Conservation (phyloP, 2,113 vertebrate species). For the Microcebus lehilahytsara region DNA sequence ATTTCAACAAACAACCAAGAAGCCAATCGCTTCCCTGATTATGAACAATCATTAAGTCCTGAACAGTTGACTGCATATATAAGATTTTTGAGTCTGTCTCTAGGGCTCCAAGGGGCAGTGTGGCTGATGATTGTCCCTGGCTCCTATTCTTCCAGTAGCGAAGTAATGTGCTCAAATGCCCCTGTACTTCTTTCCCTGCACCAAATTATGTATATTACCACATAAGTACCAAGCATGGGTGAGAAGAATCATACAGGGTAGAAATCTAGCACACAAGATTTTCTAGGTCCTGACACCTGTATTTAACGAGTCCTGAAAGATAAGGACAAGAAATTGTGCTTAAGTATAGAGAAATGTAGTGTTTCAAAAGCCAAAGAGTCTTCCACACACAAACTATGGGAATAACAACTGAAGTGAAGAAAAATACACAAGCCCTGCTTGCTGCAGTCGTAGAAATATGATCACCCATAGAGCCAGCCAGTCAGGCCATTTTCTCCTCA, state of each 20-base stretch:
- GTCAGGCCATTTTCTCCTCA: not conserved
- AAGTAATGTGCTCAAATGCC: not conserved
- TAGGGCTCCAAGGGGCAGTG: not conserved
- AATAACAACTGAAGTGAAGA: not conserved
- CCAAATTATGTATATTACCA: not conserved
- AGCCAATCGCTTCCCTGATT: not conserved
- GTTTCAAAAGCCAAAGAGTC: not conserved
- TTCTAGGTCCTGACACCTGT: not conserved
- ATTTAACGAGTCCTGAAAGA: not conserved
- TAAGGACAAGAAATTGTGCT: not conserved
- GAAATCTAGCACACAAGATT: not conserved
- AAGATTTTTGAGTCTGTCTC: not conserved
- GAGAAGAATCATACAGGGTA: not conserved
- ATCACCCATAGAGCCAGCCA: not conserved
- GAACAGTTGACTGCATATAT: not conserved
- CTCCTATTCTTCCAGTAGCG: not conserved
- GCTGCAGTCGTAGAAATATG: not conserved
- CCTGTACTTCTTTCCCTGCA: not conserved
- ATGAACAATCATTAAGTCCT: not conserved
- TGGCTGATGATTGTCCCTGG: not conserved
- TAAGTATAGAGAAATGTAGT: not conserved
- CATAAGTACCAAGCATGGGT: not conserved
- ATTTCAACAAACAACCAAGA: conserved; percentile 33
- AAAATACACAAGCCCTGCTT: not conserved
- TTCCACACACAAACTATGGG: not conserved